Percentiles rank a stretch among this genome's conserved stretches.
These are phyloP conservation scores for Palythoa grandiflora DNA, from an alignment of 92 coral and sea anemone species.

Conservation along the genomic window DNA sequence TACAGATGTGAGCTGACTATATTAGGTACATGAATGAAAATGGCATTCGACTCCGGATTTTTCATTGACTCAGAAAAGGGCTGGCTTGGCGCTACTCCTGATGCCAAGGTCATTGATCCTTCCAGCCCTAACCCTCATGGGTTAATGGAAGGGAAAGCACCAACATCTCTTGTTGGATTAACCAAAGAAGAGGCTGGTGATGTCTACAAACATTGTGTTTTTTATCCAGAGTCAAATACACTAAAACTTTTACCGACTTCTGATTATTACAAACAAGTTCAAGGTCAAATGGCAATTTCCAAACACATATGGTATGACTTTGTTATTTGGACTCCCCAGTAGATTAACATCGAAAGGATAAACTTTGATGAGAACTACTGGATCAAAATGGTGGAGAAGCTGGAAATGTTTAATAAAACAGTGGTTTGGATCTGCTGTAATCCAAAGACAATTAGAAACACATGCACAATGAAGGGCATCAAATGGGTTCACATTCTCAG, in stretches of 20 bases:
- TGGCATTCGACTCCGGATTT: background rate
- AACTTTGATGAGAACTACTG: slow-evolving; percentile 12
- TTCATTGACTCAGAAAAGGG: slow-evolving; percentile 12
- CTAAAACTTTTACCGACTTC: slow-evolving; percentile 1
- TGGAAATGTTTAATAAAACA: slow-evolving; percentile 2
- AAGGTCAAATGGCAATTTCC: slow-evolving; percentile 12
- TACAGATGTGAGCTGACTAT: background rate
- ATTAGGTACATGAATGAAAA: background rate
- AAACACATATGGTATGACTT: slow-evolving; percentile 5
- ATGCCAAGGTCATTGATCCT: slow-evolving; percentile 7
- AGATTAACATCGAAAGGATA: background rate
- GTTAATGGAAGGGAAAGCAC: slow-evolving; percentile 14
- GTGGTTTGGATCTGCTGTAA: slow-evolving; percentile 11
- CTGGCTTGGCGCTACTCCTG: slow-evolving; percentile 6
- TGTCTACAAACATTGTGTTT: slow-evolving; percentile 8
- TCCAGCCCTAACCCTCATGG: slow-evolving; percentile 6
- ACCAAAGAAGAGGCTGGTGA: slow-evolving; percentile 11
- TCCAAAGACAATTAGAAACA: background rate
- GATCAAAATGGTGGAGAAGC: slow-evolving; percentile 2
- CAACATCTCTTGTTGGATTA: slow-evolving; percentile 9
- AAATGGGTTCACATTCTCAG: background rate
- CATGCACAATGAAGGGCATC: background rate
- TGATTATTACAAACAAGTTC: slow-evolving; percentile 7
- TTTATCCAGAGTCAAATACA: slow-evolving; percentile 7
- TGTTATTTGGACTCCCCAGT: slow-evolving; percentile 10